Evolutionary conservation across 2,888 invertebrate genomes (phyloP).

Genomic region (Neria commutata): DNA sequence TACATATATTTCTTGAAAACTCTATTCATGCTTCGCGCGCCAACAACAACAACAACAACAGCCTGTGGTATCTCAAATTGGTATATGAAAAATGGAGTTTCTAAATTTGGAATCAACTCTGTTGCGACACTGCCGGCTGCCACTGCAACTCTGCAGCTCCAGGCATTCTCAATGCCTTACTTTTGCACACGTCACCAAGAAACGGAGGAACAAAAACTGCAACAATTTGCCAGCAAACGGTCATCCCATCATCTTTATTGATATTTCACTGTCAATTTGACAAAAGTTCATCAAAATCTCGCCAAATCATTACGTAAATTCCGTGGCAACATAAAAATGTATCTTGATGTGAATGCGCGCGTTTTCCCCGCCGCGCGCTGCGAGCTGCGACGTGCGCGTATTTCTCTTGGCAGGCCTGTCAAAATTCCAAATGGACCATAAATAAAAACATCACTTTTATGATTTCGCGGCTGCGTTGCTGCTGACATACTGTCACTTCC

Average conservation of each 20-base stretch:
- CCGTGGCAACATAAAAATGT: slow-evolving; percentile 22
- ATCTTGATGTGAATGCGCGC: slow-evolving; percentile 42
- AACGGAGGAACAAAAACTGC: slow-evolving; percentile 17
- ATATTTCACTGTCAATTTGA: slow-evolving; percentile 43
- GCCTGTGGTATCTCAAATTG: slow-evolving; percentile 9
- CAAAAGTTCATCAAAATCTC: slow-evolving; percentile 48
- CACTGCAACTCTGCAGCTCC: slow-evolving; percentile 2
- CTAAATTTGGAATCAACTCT: slow-evolving; percentile 27
- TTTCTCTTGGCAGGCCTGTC: slow-evolving; percentile 53
- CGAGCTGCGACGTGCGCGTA: slow-evolving; percentile 32
- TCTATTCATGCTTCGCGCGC: neutral
- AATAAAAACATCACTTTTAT: slow-evolving; percentile 59
- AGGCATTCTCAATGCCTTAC: slow-evolving; percentile 8
- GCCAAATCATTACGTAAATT: slow-evolving; percentile 27
- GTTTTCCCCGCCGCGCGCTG: slow-evolving; percentile 11
- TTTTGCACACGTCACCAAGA: slow-evolving; percentile 28
- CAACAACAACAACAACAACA: neutral
- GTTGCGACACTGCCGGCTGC: slow-evolving; percentile 6
- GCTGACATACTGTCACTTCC: slow-evolving; percentile 27
- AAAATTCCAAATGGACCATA: slow-evolving; percentile 58
- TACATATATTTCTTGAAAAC: neutral
- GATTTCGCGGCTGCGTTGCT: slow-evolving; percentile 29
- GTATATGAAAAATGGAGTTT: slow-evolving; percentile 30
- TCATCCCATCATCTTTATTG: slow-evolving; percentile 30
- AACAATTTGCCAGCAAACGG: neutral